Evolutionary conservation across 2,797 vertebrate genomes (phyloP).

Genomic region (Onychomys torridus): DNA sequence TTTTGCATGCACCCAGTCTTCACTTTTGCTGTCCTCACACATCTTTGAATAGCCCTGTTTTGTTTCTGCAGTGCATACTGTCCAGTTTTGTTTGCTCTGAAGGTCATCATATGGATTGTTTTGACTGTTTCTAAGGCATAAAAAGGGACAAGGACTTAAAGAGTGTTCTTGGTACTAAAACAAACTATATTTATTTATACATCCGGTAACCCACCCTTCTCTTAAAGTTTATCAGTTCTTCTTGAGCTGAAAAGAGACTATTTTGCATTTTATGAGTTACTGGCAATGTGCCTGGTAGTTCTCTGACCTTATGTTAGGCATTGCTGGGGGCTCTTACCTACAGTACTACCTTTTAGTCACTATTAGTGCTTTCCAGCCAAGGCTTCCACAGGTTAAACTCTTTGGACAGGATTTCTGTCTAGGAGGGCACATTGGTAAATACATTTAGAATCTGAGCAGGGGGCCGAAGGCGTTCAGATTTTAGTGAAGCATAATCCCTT

Average conservation of each 20-base stretch:
- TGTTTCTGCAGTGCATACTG: slow-evolving; percentile 46
- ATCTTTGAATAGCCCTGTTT: slow-evolving; percentile 48
- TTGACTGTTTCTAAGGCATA: slow-evolving; percentile 72
- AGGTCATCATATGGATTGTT: slow-evolving; percentile 75
- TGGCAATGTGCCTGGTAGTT: slow-evolving; percentile 12
- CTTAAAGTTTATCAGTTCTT: slow-evolving; percentile 66
- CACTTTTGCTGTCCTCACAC: not conserved
- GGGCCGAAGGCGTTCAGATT: not conserved
- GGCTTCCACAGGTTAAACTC: not conserved
- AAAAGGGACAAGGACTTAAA: slow-evolving; percentile 63
- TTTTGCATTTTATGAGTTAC: slow-evolving; percentile 64
- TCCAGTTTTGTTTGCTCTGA: slow-evolving; percentile 56
- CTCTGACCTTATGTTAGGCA: slow-evolving; percentile 54
- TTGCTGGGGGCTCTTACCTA: not conserved
- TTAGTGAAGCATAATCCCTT: not conserved
- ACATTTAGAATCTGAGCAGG: not conserved
- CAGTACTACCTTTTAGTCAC: slow-evolving; percentile 13
- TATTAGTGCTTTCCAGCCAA: slow-evolving; percentile 33
- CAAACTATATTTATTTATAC: slow-evolving; percentile 74
- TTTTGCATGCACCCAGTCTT: not conserved
- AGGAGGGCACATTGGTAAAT: not conserved
- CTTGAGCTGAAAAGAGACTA: slow-evolving; percentile 53
- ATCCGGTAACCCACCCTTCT: slow-evolving; percentile 65
- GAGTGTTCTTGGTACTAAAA: slow-evolving; percentile 62
- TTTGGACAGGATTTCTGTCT: not conserved